Base-by-base conservation (phyloP, 2,888 invertebrate species). In the Endotricha flammealis region DNA sequence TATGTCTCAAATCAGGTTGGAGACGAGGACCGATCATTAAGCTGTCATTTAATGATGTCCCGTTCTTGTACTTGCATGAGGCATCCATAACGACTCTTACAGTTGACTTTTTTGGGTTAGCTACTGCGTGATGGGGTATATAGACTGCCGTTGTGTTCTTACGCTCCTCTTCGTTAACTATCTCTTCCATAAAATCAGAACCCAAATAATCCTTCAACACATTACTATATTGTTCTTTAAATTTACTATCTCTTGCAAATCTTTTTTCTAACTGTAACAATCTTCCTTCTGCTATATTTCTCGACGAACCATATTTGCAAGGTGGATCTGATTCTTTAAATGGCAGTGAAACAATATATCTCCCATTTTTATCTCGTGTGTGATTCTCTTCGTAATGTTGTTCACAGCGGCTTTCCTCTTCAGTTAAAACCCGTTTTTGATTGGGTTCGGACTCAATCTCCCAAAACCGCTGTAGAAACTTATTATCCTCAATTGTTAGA, bases 91-190 rank as follows among this genome's bases (percentile, higher is more conserved):
- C 48, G 0, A 48, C 45, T 3, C 57, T 31, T 3, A 53, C 38
- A 2, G 50, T 44, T 0, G 16, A 13, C 8, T 36, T 48, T 9
- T 50, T 44, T 4, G 45, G 36, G 3, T 46, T 42, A 1, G 60
- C 12, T 0, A 64, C 54, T 0, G 61, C 53, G 29, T 58, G 61
- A 17, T 64, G 58, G 3, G 62, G 59, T 25, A 56, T 28, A 16
- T 57, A 54, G 1, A 50, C 40, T 2, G 43, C 4, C 6, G 6
- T 16, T 16, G 16, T 3, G 16, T 16, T 16, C 4, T 6, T 16
- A 6, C 16, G 16, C 4, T 16, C 16, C 4, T 6, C 6, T 16
- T 16, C 16, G 6, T 16, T 6, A 16, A 4, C 6, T 16, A 16
- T 16, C 16, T 16, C 16, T 16, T 16, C 16, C 16, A 55, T 53